Conservation (phyloP, 2,888 invertebrate species). For the Cremastinae sp. region DNA sequence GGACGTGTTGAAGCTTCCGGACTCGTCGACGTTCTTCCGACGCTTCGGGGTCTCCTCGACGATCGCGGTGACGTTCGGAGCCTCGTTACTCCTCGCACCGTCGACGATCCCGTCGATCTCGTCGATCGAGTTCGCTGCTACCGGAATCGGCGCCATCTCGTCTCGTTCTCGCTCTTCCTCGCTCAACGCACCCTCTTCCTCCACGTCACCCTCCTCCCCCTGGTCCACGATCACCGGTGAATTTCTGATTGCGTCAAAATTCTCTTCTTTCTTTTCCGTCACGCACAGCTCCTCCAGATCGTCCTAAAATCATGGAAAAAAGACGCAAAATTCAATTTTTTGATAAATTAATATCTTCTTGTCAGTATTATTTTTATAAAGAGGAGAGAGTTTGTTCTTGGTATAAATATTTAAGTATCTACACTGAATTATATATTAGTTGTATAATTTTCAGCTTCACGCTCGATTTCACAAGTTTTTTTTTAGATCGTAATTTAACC, state of each 20-base stretch:
- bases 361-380: not conserved
- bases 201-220: conserved; percentile 75
- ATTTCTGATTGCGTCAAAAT: conserved; percentile 58
- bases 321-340: not conserved
- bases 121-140: conserved; percentile 70
- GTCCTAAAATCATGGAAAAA: conserved; percentile 70
- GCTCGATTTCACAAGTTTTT: no score
- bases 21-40: conserved; percentile 70
- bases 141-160: conserved; percentile 77
- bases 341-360: not conserved
- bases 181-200: conserved; percentile 67
- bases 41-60: conserved; percentile 66
- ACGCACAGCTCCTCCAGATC: conserved; percentile 78
- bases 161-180: conserved; percentile 68
- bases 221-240: conserved; percentile 67
- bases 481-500: no score
- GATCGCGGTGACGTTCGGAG: conserved; percentile 23
- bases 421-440: no score
- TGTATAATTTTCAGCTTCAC: no score
- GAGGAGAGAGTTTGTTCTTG: no score
- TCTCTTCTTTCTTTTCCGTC: conserved; percentile 71
- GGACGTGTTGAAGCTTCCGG: conserved; percentile 80
- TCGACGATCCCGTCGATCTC: conserved; percentile 70
- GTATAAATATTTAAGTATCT: no score
- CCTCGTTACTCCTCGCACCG: conserved; percentile 33